Evolutionary conservation across 2,888 invertebrate genomes (phyloP).

Genomic region (Silvanus unidentatus): DNA sequence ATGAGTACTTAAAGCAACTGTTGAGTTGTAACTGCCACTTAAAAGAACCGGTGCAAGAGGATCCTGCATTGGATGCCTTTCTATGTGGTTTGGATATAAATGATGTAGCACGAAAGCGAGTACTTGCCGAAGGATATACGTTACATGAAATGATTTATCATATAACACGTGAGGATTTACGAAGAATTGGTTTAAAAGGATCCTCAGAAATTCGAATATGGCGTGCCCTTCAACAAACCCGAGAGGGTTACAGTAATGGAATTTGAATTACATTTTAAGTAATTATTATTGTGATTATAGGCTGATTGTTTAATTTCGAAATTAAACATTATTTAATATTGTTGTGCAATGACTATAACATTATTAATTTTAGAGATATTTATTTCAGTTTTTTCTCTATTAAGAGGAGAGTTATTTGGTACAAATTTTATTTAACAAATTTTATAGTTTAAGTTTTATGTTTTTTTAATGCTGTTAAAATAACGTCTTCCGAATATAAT

Average conservation of each 20-base stretch:
- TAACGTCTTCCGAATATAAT: no score
- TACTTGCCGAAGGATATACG: conserved; percentile 70
- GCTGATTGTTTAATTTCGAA: background rate
- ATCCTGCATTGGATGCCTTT: conserved; percentile 66
- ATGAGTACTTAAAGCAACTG: conserved; percentile 14
- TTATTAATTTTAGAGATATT: conserved; percentile 2
- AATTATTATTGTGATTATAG: conserved; percentile 1
- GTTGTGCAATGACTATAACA: conserved; percentile 1
- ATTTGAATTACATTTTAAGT: conserved; percentile 7
- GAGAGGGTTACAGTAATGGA: conserved; percentile 36
- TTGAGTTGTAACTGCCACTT: conserved; percentile 13
- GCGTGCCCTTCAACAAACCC: conserved; percentile 68
- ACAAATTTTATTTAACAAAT: background rate
- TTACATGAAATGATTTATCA: conserved; percentile 73
- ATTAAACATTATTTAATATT: background rate
- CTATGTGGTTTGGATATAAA: conserved; percentile 63
- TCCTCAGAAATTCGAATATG: conserved; percentile 81
- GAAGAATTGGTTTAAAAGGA: conserved; percentile 70
- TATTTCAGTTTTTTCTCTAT: conserved; percentile 1
- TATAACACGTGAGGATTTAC: conserved; percentile 76
- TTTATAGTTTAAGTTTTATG: background rate
- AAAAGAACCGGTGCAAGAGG: conserved; percentile 44
- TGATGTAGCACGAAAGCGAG: conserved; percentile 58
- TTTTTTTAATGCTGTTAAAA: no score
- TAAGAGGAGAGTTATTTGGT: background rate